These are phyloP conservation scores for Epsilonema sp. DNA, from an alignment of 2,888 invertebrate species.

Conservation along the genomic window DNA sequence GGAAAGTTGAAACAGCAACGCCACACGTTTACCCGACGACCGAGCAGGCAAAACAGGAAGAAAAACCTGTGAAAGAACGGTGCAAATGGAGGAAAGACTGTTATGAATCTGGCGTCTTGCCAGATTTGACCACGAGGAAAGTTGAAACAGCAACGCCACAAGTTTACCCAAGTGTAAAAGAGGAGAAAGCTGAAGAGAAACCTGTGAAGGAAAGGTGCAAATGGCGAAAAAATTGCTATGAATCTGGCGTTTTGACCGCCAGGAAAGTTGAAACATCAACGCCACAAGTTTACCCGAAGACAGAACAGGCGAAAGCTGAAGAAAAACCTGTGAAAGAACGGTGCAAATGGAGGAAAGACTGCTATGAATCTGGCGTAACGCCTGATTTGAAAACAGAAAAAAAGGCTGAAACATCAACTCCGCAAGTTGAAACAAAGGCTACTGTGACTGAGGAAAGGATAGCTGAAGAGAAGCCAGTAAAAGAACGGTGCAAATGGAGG, in stretches of 20 bases:
- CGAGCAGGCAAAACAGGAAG: not conserved
- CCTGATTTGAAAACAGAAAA: not conserved
- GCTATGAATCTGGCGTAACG: not conserved
- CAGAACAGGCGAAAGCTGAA: not conserved
- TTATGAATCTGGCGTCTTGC: conserved; percentile 20
- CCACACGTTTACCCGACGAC: conserved; percentile 6
- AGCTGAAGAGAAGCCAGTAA: conserved; percentile 18
- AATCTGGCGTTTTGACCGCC: not conserved
- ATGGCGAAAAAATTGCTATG: conserved; percentile 31
- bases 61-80: conserved; percentile 10
- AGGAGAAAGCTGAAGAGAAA: not conserved
- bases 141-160: not conserved
- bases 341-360: not conserved
- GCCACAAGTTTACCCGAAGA: conserved; percentile 5
- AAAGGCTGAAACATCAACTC: not conserved
- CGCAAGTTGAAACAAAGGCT: not conserved
- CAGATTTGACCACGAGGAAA: conserved; percentile 19
- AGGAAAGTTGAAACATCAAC: not conserved
- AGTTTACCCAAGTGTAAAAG: conserved; percentile 1
- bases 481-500: conserved; percentile 18
- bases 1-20: not conserved
- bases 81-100: conserved; percentile 21
- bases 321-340: not conserved
- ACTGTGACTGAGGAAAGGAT: conserved; percentile 11
- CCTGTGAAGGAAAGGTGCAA: conserved; percentile 6